Percentiles rank a stretch among this genome's conserved stretches.
phyloP scores from a whole-genome alignment of 2,113 vertebrate genomes.

The Scatophagus argus region DNA sequence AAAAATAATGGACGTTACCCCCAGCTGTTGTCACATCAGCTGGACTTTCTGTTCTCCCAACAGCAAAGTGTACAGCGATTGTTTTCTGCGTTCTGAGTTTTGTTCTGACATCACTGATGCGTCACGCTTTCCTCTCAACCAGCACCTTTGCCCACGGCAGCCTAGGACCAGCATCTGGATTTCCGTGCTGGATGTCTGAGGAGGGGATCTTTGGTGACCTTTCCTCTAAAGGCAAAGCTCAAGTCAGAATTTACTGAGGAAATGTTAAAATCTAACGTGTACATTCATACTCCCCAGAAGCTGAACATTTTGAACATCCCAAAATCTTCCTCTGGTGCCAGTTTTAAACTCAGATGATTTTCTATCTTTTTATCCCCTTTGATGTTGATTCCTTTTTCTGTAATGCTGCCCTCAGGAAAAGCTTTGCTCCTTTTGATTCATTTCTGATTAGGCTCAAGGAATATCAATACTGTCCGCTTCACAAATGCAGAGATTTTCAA shows the following conservation, averaged over 20 bases:
- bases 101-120: neutral
- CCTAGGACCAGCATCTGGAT: no score
- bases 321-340: no score
- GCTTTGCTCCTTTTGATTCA: neutral
- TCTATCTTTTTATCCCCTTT: neutral
- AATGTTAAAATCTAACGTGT: no score
- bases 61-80: no score
- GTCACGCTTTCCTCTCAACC: no score
- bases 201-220: neutral
- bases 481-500: neutral
- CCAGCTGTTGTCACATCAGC: no score
- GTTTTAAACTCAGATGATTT: neutral
- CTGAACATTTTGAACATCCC: no score
- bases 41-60: no score
- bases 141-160: neutral
- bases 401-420: neutral
- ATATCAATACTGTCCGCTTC: neutral
- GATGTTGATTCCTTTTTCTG: neutral
- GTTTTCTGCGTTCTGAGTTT: no score
- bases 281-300: no score
- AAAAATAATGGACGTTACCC: no score
- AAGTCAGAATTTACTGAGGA: neutral
- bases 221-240: neutral
- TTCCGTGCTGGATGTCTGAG: neutral
- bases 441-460: neutral